Percentiles rank a stretch among this genome's conserved stretches.
Evolutionary conservation across 2,113 vertebrate genomes (phyloP).

Genomic region (Burhinus bistriatus): DNA sequence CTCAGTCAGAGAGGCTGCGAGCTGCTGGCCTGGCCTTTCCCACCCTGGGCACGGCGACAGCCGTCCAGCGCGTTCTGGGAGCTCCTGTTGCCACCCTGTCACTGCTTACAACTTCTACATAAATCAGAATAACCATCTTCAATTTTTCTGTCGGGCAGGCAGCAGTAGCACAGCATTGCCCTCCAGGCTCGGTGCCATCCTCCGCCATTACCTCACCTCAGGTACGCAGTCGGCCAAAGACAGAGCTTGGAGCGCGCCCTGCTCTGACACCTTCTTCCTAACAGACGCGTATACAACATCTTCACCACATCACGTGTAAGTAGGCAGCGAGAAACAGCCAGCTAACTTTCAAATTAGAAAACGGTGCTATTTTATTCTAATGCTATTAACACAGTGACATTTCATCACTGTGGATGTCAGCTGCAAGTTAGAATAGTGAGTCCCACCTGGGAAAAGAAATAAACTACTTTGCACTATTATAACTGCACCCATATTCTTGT

Average conservation of each 20-base stretch:
- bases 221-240: not conserved
- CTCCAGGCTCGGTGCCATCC: rapidly evolving
- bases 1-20: not conserved
- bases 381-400: not conserved
- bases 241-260: not conserved
- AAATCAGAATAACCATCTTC: not conserved
- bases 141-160: rapidly evolving
- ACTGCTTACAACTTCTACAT: not conserved
- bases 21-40: rapidly evolving
- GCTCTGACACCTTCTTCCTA: not conserved
- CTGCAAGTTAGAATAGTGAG: not conserved
- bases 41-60: rapidly evolving
- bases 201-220: not conserved
- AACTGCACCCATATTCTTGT: not conserved
- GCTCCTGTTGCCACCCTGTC: not conserved
- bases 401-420: not conserved
- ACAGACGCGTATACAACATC: rapidly evolving
- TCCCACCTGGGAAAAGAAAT: not conserved
- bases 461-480: not conserved
- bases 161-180: not conserved
- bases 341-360: not conserved
- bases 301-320: not conserved
- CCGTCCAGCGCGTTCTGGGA: rapidly evolving
- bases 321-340: not conserved
- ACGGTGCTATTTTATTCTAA: not conserved